Evolutionary conservation across 2,888 invertebrate genomes (phyloP).

Genomic region (Physocephala rufipes): DNA sequence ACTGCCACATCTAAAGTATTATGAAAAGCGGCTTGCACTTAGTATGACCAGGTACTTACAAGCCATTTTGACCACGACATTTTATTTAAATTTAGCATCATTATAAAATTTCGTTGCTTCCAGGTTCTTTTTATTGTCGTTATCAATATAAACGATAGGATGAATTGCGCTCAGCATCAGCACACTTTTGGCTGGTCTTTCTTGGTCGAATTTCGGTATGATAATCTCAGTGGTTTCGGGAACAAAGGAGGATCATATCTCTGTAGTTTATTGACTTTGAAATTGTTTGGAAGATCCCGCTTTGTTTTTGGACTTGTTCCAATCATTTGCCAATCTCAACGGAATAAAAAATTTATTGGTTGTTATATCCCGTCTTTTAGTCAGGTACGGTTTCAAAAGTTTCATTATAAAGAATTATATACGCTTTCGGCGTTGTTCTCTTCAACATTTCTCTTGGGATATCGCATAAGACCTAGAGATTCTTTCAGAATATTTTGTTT

Average conservation of each 20-base stretch:
- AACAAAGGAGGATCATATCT: conserved; percentile 1
- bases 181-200: conserved; percentile 2
- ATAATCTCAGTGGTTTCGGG: neutral
- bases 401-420: too few relatives aligned
- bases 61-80: conserved; percentile 44
- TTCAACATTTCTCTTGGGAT: conserved; percentile 9
- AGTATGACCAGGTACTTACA: conserved; percentile 44
- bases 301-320: neutral
- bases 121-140: conserved; percentile 40
- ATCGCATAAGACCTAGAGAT: conserved; percentile 5
- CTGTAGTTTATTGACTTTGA: neutral
- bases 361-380: neutral
- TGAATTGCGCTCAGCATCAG: neutral
- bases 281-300: neutral
- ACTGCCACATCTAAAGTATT: conserved; percentile 46
- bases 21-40: conserved; percentile 41
- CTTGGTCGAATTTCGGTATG: neutral
- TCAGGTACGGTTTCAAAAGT: too few relatives aligned
- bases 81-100: conserved; percentile 44
- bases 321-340: neutral
- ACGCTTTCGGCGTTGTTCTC: neutral
- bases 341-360: neutral
- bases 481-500: conserved; percentile 15
- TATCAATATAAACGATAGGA: neutral
- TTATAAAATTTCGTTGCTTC: conserved; percentile 46